A percentile compares a stretch with the other conserved stretches of the same genome.
These are phyloP conservation scores for Pseudocheirus occidentalis DNA, from an alignment of 2,797 vertebrate species.

Conservation along the genomic window DNA sequence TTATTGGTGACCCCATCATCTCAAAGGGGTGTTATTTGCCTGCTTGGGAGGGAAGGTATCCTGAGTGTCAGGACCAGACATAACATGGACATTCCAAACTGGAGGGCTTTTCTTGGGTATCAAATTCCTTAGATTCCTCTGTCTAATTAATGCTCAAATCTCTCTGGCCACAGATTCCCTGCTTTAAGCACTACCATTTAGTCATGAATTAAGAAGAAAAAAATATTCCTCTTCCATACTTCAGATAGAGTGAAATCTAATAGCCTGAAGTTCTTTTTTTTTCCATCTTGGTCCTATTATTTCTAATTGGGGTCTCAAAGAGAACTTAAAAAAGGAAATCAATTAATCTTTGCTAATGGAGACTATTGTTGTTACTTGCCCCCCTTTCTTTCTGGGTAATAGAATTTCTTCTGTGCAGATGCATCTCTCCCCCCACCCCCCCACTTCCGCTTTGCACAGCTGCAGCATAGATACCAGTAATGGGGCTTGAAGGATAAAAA, in stretches of 20 bases:
- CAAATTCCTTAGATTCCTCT: conserved; percentile 36
- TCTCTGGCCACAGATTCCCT: conserved; percentile 55
- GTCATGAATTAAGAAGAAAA: conserved; percentile 57
- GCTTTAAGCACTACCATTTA: conserved; percentile 55
- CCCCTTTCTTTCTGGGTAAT: conserved; percentile 48
- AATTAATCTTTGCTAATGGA: conserved; percentile 67
- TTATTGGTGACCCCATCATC: background rate
- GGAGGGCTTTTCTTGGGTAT: background rate
- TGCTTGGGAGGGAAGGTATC: background rate
- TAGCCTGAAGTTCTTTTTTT: conserved; percentile 19
- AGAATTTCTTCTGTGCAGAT: conserved; percentile 53
- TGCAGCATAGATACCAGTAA: background rate
- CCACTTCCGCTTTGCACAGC: background rate
- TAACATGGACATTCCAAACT: background rate
- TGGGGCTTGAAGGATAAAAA: conserved; percentile 67
- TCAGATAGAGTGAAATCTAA: conserved; percentile 51
- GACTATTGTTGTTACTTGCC: conserved; percentile 37
- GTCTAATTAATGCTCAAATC: conserved; percentile 55
- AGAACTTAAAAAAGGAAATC: conserved; percentile 65
- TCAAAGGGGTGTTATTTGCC: background rate
- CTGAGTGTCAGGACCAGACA: background rate
- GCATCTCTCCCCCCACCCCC: conserved; percentile 17
- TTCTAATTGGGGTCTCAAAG: conserved; percentile 64
- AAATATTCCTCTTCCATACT: conserved; percentile 40
- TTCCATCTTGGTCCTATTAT: conserved; percentile 56